These are phyloP conservation scores for Acanthornis magna DNA, from an alignment of 2,797 vertebrate species.

Conservation along the genomic window DNA sequence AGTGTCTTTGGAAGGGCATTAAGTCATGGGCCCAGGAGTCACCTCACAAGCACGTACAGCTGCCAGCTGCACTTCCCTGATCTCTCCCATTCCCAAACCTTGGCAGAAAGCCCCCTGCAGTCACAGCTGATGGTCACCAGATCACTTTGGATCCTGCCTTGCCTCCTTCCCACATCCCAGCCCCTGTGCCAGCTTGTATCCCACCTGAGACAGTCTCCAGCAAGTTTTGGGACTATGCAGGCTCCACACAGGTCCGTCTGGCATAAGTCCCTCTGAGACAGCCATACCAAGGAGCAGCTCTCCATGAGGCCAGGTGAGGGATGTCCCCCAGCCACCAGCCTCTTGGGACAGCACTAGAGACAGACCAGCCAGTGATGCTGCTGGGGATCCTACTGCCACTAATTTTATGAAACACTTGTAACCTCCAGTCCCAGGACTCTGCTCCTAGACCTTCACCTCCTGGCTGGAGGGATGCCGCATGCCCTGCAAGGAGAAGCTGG, in stretches of 20 bases:
- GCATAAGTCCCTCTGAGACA: background rate
- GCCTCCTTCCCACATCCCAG: accelerated
- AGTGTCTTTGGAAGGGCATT: constrained; percentile 19
- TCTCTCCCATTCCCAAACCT: background rate
- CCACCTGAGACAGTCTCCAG: background rate
- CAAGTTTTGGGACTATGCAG: accelerated
- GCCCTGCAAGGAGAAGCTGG: background rate
- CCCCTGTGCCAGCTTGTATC: background rate
- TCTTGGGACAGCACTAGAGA: background rate
- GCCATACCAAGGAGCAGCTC: background rate
- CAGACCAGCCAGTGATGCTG: accelerated
- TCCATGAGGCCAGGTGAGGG: background rate
- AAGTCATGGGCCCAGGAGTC: background rate
- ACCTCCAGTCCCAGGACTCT: background rate
- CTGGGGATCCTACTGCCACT: background rate
- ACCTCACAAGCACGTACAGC: background rate
- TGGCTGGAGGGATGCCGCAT: background rate
- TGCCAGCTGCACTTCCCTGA: background rate
- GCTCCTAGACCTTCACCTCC: background rate
- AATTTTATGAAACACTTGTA: background rate
- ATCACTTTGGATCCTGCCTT: background rate
- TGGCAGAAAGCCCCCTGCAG: background rate
- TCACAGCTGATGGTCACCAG: background rate
- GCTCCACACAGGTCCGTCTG: background rate
- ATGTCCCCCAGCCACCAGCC: background rate